Base-by-base conservation (phyloP, 2,797 vertebrate species). In the Hyperoplus immaculatus region DNA sequence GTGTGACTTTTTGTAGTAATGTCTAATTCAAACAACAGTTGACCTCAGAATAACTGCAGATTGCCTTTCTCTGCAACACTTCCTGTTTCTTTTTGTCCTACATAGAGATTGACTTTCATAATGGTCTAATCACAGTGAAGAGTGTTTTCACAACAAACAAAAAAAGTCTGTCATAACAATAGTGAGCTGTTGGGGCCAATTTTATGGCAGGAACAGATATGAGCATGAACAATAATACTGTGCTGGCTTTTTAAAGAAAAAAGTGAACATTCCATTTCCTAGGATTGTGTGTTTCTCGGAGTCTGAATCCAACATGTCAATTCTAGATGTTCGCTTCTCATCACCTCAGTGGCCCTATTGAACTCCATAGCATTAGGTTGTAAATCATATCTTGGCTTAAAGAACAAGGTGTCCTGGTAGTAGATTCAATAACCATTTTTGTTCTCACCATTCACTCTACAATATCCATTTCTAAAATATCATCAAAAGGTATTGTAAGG, bases 51-150 rank as follows among this genome's bases (percentile, higher is more conserved):
- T 10, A 29, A 57, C 61, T 14, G 12, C 13, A 62, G 11, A 54
- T 38, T 55, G 49, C 14, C 14, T 42, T 16, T 57, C 5, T 0
- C 53, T 78, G 29, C 57, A 15, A 8, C 49, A 79, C 47, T 70
- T 80, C 76, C 57, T 65, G 41, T 72, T 36, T 49, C 47, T 39
- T 64, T 39, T 56, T 21, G 12, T 15, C 9, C 41, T 12, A 4
- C 21, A 3, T 9, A 11, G 16, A 21, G 7, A 57, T 65, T 61
- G 2, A n/a, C 13, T 18, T 9, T 53, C 2, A 1, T 11, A 13
- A n/a, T 69, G 13, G 4, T 7, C 9, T 12, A 69, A 65, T 21
- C 0, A 21, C 12, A 0, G 16, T 14, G 18, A 71, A 63, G 69
- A 42, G 36, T 60, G 11, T 21, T 21, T 21, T 21, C 21, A 21